These are phyloP conservation scores for Pteromalus puparum DNA, from an alignment of 1,140 invertebrate species.

Conservation along the genomic window DNA sequence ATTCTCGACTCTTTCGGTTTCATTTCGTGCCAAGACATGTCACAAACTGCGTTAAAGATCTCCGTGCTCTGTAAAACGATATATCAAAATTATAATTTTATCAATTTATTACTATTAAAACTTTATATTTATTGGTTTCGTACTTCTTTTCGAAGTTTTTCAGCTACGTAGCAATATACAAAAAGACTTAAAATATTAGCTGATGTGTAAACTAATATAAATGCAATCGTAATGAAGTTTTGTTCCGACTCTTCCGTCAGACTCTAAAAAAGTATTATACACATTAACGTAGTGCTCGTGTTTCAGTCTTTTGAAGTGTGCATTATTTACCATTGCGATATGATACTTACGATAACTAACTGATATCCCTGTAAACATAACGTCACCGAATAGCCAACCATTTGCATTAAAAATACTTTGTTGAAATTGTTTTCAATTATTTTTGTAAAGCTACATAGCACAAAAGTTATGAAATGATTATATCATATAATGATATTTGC, in stretches of 20 bases:
- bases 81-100: no score
- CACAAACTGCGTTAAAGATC: constrained; percentile 61
- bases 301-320: not conserved
- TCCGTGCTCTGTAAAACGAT: constrained; percentile 53
- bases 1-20: constrained; percentile 62
- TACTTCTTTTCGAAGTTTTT: constrained; percentile 49
- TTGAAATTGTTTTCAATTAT: constrained; percentile 50
- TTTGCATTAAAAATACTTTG: constrained; percentile 47
- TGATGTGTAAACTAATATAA: constrained; percentile 28
- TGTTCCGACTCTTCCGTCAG: constrained; percentile 23
- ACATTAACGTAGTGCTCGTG: not conserved
- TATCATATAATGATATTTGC: not conserved
- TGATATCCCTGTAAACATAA: constrained; percentile 52
- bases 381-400: constrained; percentile 27
- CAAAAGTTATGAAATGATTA: not conserved
- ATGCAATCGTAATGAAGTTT: constrained; percentile 2
- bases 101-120: not conserved
- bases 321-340: no score
- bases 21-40: constrained; percentile 68
- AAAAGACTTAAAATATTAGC: constrained; percentile 39
- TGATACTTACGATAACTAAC: constrained; percentile 46
- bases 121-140: not conserved
- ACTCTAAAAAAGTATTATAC: constrained; percentile 21
- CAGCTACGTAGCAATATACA: constrained; percentile 48
- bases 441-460: constrained; percentile 31